Conservation (phyloP, 2,113 vertebrate species). For the Ageneiosus marmoratus region DNA sequence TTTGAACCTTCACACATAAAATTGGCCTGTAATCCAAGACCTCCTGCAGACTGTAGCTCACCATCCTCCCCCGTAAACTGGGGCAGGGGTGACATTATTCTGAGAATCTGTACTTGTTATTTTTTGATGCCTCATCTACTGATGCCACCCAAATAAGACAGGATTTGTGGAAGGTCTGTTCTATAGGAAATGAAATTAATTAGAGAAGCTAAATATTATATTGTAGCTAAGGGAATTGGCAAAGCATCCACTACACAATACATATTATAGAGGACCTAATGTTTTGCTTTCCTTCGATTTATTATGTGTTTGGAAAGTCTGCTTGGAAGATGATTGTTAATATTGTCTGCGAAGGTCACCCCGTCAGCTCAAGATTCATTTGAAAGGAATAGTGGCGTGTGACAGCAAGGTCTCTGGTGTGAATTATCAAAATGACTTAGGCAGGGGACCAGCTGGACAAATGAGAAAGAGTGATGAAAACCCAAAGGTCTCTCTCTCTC, state of each 20-base stretch:
- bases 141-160: slow-evolving; percentile 12
- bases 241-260: background rate
- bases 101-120: slow-evolving; percentile 27
- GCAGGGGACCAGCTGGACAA: slow-evolving; percentile 30
- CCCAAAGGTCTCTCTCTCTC: slow-evolving; percentile 4
- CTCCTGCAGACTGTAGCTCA: slow-evolving; percentile 30
- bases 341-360: slow-evolving; percentile 10
- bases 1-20: slow-evolving; percentile 31
- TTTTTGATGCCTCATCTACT: slow-evolving; percentile 36
- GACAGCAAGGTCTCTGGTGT: background rate
- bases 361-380: slow-evolving; percentile 25
- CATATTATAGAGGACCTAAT: background rate
- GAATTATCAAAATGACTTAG: slow-evolving; percentile 42
- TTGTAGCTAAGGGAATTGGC: background rate
- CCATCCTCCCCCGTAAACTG: slow-evolving; percentile 16
- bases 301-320: slow-evolving; percentile 11
- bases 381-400: background rate
- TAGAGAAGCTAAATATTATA: background rate
- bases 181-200: background rate
- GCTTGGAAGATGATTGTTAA: background rate
- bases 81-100: slow-evolving; percentile 24
- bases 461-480: slow-evolving; percentile 20
- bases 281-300: background rate
- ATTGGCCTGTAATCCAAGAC: slow-evolving; percentile 45
- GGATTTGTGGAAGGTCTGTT: background rate